Percentiles rank a stretch among this genome's conserved stretches.
These are phyloP conservation scores for Atethmia centrago DNA, from an alignment of 2,888 invertebrate genomes.

Conservation along the genomic window DNA sequence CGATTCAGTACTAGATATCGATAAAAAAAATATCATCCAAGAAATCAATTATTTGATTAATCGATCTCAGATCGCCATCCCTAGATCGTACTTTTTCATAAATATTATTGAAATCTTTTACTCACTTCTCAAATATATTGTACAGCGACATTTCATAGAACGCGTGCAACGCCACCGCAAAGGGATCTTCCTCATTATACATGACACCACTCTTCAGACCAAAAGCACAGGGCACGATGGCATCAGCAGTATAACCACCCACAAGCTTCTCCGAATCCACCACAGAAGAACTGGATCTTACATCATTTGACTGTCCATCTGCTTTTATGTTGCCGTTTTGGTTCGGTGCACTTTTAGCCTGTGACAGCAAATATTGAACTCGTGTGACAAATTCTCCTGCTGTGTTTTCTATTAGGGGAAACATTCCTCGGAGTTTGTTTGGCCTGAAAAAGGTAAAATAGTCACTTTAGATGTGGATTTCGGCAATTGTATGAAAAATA, in stretches of 20 bases:
- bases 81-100: no score
- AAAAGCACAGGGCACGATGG: constrained; percentile 88
- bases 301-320: constrained; percentile 33
- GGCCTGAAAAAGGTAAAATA: constrained; percentile 77
- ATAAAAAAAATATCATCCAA: no score
- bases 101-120: constrained; percentile 35
- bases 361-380: constrained; percentile 69
- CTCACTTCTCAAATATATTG: constrained; percentile 88
- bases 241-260: constrained; percentile 87
- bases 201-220: constrained; percentile 86
- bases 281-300: constrained; percentile 60
- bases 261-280: constrained; percentile 83
- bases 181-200: constrained; percentile 84
- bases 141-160: constrained; percentile 85
- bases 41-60: no score
- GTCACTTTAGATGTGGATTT: not conserved
- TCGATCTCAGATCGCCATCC: no score
- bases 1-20: no score
- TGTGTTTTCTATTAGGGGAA: constrained; percentile 84
- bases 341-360: constrained; percentile 54
- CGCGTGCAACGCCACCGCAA: constrained; percentile 85
- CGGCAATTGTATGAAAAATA: not conserved
- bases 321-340: constrained; percentile 29
- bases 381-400: constrained; percentile 81
- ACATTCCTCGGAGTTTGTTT: constrained; percentile 86